Evolutionary conservation across 2,113 vertebrate genomes (phyloP).

Genomic region (Tetrao urogallus): DNA sequence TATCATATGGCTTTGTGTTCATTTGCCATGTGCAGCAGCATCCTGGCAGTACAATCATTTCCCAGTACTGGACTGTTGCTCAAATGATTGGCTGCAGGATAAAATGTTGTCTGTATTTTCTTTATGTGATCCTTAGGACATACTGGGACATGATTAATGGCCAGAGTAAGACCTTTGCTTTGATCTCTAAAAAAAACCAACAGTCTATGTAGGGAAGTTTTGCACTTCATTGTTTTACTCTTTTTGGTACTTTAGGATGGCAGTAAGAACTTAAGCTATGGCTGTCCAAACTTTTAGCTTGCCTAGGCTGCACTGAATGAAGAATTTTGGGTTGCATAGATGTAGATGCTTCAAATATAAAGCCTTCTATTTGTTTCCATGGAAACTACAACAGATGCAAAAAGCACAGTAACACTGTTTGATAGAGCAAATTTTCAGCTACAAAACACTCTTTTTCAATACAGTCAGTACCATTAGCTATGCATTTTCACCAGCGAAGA

Average conservation of each 20-base stretch:
- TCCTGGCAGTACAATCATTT: background rate
- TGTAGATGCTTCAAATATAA: no score
- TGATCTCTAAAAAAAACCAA: background rate
- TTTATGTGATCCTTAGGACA: background rate
- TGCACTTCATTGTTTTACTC: background rate
- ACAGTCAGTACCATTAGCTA: no score
- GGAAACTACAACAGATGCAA: no score
- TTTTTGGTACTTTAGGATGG: fast-evolving
- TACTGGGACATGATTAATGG: background rate
- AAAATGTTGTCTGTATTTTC: background rate
- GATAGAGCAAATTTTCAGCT: no score
- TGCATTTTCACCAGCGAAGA: no score
- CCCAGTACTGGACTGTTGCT: background rate
- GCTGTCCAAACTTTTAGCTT: no score
- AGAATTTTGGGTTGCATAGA: no score
- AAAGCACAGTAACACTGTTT: no score
- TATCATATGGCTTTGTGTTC: background rate
- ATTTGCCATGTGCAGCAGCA: background rate
- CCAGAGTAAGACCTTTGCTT: background rate
- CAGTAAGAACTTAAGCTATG: no score
- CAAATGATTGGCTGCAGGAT: background rate
- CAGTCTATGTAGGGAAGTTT: background rate
- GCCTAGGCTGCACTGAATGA: no score
- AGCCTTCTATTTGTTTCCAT: no score
- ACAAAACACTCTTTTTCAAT: no score